A percentile compares a stretch with the other conserved stretches of the same genome.
Evolutionary conservation across 1,140 invertebrate genomes (phyloP).

Genomic region (Drosophila quadrilineata): DNA sequence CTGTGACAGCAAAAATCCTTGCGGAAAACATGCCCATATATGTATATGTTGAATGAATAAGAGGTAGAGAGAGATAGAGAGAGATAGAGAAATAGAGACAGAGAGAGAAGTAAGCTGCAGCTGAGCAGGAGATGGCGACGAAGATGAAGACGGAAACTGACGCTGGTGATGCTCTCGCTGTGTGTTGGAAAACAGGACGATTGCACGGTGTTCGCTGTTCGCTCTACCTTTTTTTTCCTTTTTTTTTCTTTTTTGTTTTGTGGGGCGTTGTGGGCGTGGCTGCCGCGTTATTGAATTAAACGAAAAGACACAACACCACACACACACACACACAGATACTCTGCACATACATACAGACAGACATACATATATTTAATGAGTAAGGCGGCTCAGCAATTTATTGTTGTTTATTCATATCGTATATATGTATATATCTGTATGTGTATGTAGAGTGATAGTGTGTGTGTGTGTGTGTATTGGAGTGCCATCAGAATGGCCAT

Average conservation of each 20-base stretch:
- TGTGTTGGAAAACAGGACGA: neutral
- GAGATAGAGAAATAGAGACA: neutral
- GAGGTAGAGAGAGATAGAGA: neutral
- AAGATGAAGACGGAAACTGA: too few species aligned
- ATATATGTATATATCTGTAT: neutral
- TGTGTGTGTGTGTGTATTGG: slow-evolving; percentile 1
- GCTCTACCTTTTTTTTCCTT: slow-evolving; percentile 21
- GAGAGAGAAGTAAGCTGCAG: slow-evolving; percentile 23
- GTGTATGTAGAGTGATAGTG: neutral
- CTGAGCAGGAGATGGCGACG: slow-evolving; percentile 5
- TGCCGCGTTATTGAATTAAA: slow-evolving; percentile 72
- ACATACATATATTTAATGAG: slow-evolving; percentile 28
- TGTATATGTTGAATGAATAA: neutral
- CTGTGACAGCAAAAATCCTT: slow-evolving; percentile 11
- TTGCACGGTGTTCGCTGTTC: slow-evolving; percentile 12
- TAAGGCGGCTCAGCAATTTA: slow-evolving; percentile 24
- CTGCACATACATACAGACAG: neutral
- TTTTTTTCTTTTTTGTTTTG: too few species aligned
- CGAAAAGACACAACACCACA: slow-evolving; percentile 20
- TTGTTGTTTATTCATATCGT: slow-evolving; percentile 14
- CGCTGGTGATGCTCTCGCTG: too few species aligned
- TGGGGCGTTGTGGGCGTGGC: slow-evolving; percentile 31
- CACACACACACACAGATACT: neutral
- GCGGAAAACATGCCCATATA: slow-evolving; percentile 31
- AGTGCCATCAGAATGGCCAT: slow-evolving; percentile 11